Percentiles rank a stretch among this genome's conserved stretches.
These are phyloP conservation scores for Malacoraja senta DNA, from an alignment of 2,797 vertebrate genomes.

Conservation along the genomic window DNA sequence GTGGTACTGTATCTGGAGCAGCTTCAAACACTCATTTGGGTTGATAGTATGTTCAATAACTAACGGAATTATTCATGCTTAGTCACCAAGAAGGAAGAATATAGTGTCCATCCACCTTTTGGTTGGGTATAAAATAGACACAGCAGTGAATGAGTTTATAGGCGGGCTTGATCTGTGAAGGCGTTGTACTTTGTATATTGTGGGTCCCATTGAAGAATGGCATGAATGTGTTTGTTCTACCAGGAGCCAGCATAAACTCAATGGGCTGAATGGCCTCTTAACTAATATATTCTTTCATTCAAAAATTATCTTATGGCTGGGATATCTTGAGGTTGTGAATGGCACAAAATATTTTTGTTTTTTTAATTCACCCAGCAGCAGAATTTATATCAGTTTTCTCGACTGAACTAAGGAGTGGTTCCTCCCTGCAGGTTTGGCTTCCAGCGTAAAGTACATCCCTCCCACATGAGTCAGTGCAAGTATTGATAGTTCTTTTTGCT, in stretches of 20 bases:
- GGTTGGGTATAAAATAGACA: neutral
- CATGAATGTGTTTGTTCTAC: no score
- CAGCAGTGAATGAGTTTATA: neutral
- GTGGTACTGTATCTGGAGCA: neutral
- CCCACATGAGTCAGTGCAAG: neutral
- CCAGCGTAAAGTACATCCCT: neutral
- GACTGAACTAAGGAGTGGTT: neutral
- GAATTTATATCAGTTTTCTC: neutral
- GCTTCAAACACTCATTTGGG: neutral
- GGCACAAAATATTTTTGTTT: neutral
- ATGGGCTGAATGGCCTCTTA: no score
- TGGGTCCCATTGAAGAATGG: no score
- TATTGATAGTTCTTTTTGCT: neutral
- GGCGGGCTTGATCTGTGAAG: neutral
- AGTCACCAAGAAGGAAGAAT: neutral
- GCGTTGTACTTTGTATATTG: neutral
- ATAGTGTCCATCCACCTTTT: neutral
- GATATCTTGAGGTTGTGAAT: no score
- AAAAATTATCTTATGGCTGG: no score
- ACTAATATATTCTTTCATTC: no score
- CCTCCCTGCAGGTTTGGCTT: neutral
- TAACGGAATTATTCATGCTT: neutral
- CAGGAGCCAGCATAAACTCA: no score
- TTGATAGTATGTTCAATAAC: neutral
- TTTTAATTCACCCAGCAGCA: neutral